Evolutionary conservation across 2,888 invertebrate species (phyloP).

Genomic region (Spodoptera littoralis): DNA sequence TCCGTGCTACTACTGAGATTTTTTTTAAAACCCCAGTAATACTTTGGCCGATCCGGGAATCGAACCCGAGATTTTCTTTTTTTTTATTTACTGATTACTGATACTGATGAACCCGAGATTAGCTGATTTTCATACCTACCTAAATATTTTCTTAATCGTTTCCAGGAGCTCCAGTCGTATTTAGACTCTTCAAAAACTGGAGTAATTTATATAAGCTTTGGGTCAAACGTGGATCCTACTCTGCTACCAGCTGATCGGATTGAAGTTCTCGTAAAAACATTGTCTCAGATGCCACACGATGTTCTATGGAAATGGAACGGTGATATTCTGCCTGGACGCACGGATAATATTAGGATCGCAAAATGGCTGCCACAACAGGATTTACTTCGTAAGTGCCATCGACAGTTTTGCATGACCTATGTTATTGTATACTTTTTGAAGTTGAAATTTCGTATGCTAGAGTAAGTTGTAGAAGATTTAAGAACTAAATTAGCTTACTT

Average conservation of each 20-base stretch:
- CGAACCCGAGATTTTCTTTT: too few species aligned
- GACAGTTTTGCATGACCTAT: too few species aligned
- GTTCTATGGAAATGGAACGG: conserved; percentile 30
- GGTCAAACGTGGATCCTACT: conserved; percentile 31
- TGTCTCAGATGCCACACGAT: conserved; percentile 20
- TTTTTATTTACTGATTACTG: too few species aligned
- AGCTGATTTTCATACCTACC: too few species aligned
- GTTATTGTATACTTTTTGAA: background rate
- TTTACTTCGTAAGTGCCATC: conserved; percentile 52
- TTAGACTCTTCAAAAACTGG: conserved; percentile 26
- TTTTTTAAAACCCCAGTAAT: too few species aligned
- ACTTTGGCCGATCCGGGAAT: too few species aligned
- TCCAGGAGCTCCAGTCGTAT: conserved; percentile 27
- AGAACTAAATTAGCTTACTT: too few species aligned
- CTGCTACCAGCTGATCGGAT: conserved; percentile 4
- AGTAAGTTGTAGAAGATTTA: too few species aligned
- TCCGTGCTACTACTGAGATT: too few species aligned
- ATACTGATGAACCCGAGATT: too few species aligned
- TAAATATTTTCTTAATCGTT: background rate
- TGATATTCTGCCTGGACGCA: conserved; percentile 67
- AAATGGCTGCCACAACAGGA: conserved; percentile 73
- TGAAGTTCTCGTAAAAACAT: conserved; percentile 7
- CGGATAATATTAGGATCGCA: conserved; percentile 21
- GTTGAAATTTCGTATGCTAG: background rate
- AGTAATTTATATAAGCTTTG: conserved; percentile 30